Percentiles rank a stretch among this genome's conserved stretches.
These are phyloP conservation scores for Chrysomela aeneicollis DNA, from an alignment of 2,888 invertebrate genomes.

Conservation along the genomic window DNA sequence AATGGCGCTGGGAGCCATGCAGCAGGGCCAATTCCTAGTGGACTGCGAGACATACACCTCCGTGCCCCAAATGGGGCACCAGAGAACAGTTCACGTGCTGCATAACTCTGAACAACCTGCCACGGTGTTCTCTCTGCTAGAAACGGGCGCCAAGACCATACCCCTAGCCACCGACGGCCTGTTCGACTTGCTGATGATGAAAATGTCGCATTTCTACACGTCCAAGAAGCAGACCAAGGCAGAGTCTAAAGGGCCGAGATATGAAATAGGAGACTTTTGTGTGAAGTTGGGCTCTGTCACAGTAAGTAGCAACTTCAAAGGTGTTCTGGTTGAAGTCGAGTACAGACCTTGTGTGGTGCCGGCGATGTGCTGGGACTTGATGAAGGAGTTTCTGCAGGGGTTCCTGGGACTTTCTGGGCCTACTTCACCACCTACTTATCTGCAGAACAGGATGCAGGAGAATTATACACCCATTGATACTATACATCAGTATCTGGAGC, in stretches of 20 bases:
- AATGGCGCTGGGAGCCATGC: constrained; percentile 83
- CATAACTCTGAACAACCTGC: constrained; percentile 97
- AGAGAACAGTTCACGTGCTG: constrained; percentile 88
- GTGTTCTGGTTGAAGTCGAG: constrained; percentile 92
- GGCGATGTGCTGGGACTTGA: constrained; percentile 88
- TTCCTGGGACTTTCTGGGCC: constrained; percentile 81
- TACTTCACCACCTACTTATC: constrained; percentile 77
- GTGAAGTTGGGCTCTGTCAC: constrained; percentile 93
- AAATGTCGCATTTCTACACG: constrained; percentile 86
- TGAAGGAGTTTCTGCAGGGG: constrained; percentile 91
- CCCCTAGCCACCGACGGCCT: constrained; percentile 90
- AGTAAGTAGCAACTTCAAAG: constrained; percentile 92
- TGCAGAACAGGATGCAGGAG: constrained; percentile 80
- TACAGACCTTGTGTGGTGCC: constrained; percentile 91
- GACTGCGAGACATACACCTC: constrained; percentile 95
- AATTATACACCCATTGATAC: constrained; percentile 91
- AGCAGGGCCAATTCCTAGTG: constrained; percentile 89
- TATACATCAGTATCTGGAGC: constrained; percentile 92
- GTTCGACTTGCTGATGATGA: constrained; percentile 90
- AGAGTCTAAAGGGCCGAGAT: constrained; percentile 88
- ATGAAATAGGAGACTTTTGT: constrained; percentile 90
- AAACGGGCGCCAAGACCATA: constrained; percentile 85
- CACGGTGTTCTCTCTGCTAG: constrained; percentile 90
- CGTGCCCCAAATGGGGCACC: constrained; percentile 77
- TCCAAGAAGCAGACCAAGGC: constrained; percentile 86